Evolutionary conservation across 2,797 vertebrate genomes (phyloP).

Genomic region (Buphagus erythrorhynchus): DNA sequence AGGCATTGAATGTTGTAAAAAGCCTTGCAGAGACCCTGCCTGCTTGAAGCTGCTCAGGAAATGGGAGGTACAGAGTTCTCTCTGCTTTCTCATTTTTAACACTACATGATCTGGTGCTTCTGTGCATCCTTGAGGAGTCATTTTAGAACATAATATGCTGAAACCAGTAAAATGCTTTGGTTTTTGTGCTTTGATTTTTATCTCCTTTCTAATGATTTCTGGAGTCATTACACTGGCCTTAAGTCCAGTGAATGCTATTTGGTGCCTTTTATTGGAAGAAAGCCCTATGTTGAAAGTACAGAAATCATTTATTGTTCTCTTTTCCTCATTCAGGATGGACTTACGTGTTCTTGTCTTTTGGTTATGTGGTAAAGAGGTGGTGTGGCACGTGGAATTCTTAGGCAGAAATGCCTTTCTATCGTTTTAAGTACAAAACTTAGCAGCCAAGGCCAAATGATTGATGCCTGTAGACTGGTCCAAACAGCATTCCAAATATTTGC

Average conservation of each 20-base stretch:
- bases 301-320: neutral
- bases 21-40: neutral
- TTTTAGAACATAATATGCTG: neutral
- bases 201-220: neutral
- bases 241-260: neutral
- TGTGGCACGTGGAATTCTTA: neutral
- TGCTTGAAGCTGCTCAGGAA: neutral
- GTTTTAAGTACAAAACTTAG: neutral
- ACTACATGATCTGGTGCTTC: neutral
- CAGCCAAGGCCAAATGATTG: neutral
- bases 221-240: neutral
- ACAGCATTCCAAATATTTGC: neutral
- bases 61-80: neutral
- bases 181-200: neutral
- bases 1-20: neutral
- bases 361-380: fast-evolving
- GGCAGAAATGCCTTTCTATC: neutral
- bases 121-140: neutral
- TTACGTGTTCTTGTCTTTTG: neutral
- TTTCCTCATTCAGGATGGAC: neutral
- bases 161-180: neutral
- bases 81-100: neutral
- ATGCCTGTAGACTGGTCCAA: neutral
- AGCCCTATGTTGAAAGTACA: neutral
- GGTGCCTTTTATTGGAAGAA: neutral